Evolutionary conservation across 2,888 invertebrate species (phyloP), one percentile per base, ranked within the genome.

Genomic region (Anoplius nigerrimus): DNA sequence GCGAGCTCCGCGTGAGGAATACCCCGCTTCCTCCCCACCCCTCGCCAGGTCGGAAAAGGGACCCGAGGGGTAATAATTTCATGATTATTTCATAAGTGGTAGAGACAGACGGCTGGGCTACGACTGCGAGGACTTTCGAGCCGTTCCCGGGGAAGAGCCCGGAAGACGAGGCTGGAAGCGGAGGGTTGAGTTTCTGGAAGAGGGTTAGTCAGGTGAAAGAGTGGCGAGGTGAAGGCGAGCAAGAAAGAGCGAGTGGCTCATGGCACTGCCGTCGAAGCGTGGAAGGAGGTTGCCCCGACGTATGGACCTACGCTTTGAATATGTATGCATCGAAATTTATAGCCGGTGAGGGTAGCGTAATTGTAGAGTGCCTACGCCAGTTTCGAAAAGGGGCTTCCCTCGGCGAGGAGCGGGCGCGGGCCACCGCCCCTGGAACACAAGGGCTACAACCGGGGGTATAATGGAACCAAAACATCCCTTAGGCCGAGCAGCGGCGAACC

Each of bases 381-480:
- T 72, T 76, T 78, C 75, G 69, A 34, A 34, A 34, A 34, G 34
- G 34, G 34, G 34, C 34, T 34, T 34, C 34, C 34, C 34, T 48
- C 48, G 48, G 48, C 66, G 62, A 70, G 68, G 43, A n/a, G n/a
- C n/a, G n/a, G n/a, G n/a, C n/a, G n/a, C n/a, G n/a, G 6, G 11
- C 34, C 11, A 34, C 34, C 34, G 34, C 34, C 34, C 34, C 34
- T 34, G 34, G 34, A 34, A 34, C 34, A 34, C 34, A 34, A 34
- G 34, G 34, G 34, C 34, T 34, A 34, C 34, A 34, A n/a, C 62
- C 56, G 62, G 61, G 22, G 64, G 55, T 69, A 80, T 87, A 86
- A 87, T 87, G 84, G 86, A 86, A 87, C 84, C 84, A 86, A 87
- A 87, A 87, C 84, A 87, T 83, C 85, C 87, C 85, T 80, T 78